Evolutionary conservation across 2,888 invertebrate species (phyloP).

Genomic region (Stenotaenia linearis): DNA sequence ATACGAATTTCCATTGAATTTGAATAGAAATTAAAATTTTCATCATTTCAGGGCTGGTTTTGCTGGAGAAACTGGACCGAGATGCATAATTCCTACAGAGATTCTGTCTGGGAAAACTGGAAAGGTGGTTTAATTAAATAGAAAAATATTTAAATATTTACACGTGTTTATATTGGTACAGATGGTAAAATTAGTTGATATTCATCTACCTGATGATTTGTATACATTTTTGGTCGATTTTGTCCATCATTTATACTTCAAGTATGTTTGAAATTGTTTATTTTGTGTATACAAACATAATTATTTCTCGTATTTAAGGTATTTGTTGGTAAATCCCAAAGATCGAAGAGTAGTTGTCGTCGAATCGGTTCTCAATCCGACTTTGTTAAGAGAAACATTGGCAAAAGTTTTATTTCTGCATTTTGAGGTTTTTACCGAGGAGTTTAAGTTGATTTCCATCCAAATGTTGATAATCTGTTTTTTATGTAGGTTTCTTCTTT

Average conservation of each 20-base stretch:
- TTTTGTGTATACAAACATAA: background rate
- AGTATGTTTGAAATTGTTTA: constrained; percentile 52
- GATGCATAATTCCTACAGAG: constrained; percentile 77
- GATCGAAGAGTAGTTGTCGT: constrained; percentile 85
- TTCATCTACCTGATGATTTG: constrained; percentile 53
- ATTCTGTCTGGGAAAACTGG: constrained; percentile 60
- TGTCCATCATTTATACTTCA: constrained; percentile 79
- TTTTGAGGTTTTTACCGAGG: no score
- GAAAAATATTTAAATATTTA: no score
- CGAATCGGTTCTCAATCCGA: constrained; percentile 79
- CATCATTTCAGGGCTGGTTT: constrained; percentile 70
- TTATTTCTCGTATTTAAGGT: constrained; percentile 52
- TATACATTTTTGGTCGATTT: constrained; percentile 82
- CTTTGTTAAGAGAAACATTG: constrained; percentile 74
- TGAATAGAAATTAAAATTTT: background rate
- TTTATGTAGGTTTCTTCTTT: constrained; percentile 62
- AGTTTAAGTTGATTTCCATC: no score
- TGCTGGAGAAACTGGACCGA: constrained; percentile 79
- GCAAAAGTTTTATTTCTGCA: constrained; percentile 88
- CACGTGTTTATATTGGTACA: constrained; percentile 36
- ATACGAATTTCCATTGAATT: constrained; percentile 27
- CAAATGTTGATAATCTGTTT: background rate
- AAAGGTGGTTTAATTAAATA: background rate
- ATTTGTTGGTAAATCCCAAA: constrained; percentile 85
- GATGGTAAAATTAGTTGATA: constrained; percentile 39